phyloP scores from a whole-genome alignment of 2,113 vertebrate species.

The Cathartes aura region DNA sequence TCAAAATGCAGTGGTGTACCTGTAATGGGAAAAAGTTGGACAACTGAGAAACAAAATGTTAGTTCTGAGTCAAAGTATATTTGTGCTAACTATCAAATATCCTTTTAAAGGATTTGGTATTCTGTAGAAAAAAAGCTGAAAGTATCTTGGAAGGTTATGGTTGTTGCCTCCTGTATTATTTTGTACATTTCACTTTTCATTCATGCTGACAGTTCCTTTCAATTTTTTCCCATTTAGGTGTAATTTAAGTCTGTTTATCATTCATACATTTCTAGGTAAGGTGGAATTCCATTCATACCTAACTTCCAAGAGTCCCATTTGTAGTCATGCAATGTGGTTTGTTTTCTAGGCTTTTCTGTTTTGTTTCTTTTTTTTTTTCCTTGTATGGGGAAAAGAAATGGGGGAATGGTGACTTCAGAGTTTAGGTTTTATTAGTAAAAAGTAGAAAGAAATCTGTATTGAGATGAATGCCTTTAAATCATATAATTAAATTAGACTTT shows the following conservation, averaged over 20 bases:
- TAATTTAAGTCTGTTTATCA: constrained; percentile 94
- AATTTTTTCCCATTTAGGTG: constrained; percentile 91
- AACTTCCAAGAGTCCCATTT: constrained; percentile 64
- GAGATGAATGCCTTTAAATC: not conserved
- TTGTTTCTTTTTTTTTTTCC: not conserved
- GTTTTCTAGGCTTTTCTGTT: constrained; percentile 34
- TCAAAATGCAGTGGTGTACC: not conserved
- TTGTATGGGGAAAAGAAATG: constrained; percentile 2
- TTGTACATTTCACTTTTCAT: constrained; percentile 78
- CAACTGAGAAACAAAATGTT: not conserved
- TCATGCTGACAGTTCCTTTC: constrained; percentile 83
- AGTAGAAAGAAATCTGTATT: not conserved
- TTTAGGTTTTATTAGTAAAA: not conserved
- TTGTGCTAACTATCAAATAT: not conserved
- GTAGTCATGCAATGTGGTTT: constrained; percentile 43
- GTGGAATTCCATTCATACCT: constrained; percentile 82
- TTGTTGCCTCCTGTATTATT: constrained; percentile 63
- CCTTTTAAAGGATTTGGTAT: not conserved
- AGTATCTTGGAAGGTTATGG: constrained; percentile 25
- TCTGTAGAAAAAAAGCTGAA: not conserved
- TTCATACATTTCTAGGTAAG: constrained; percentile 98
- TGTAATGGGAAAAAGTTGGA: not conserved
- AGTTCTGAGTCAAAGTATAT: not conserved
- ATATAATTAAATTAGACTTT: not conserved
- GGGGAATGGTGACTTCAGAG: not conserved